phyloP scores from a whole-genome alignment of 2,888 invertebrate species.

The Metellina segmentata region DNA sequence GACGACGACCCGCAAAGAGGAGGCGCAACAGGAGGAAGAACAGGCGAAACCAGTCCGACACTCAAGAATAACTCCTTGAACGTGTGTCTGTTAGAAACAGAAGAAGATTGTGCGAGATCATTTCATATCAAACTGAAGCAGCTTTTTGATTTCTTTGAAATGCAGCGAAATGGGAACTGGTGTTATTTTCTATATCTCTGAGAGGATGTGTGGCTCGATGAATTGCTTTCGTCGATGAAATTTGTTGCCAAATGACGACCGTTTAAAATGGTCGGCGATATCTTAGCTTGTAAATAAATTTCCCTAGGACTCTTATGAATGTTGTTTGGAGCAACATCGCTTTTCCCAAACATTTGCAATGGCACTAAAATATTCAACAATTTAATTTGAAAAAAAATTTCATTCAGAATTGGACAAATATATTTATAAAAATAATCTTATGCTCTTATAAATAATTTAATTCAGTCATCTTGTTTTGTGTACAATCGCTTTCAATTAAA shows the following conservation, averaged over 20 bases:
- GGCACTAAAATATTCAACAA: too few relatives aligned
- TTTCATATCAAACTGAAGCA: conserved; percentile 9
- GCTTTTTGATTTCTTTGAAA: conserved; percentile 22
- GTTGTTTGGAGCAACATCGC: too few relatives aligned
- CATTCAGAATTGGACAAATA: too few relatives aligned
- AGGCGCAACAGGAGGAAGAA: conserved; percentile 61
- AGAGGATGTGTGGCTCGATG: neutral
- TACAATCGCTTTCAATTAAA: too few relatives aligned
- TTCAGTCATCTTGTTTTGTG: too few relatives aligned
- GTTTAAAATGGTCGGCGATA: conserved; percentile 26
- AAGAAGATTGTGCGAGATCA: neutral
- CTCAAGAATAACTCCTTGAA: neutral
- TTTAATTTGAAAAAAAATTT: too few relatives aligned
- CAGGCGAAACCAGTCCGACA: conserved; percentile 38
- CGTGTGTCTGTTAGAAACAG: too few relatives aligned
- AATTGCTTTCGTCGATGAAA: conserved; percentile 1
- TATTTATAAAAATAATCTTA: too few relatives aligned
- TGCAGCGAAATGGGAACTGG: conserved; percentile 8
- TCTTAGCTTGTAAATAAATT: conserved; percentile 62
- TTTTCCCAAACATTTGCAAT: too few relatives aligned
- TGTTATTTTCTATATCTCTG: too few relatives aligned
- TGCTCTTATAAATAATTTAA: too few relatives aligned
- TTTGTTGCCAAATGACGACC: conserved; percentile 57
- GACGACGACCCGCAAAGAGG: conserved; percentile 34
- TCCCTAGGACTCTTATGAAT: neutral